Conservation (phyloP, 2,113 vertebrate species). For the western clawed frog (Xenopus tropicalis) region DNA sequence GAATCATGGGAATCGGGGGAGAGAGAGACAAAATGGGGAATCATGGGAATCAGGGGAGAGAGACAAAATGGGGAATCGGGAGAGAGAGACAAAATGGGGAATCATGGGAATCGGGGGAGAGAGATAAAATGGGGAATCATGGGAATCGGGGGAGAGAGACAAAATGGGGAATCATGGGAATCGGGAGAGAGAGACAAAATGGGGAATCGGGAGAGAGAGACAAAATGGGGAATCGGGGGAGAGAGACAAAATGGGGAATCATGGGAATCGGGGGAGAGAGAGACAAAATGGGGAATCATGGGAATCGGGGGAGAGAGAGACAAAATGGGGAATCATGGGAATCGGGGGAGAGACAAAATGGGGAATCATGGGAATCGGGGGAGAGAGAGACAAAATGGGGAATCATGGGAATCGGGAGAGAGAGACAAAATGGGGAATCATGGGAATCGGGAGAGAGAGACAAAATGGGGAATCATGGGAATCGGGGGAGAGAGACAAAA, state of each 20-base stretch:
- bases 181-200: background rate
- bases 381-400: background rate
- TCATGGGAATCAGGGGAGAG: conserved; percentile 4
- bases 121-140: background rate
- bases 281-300: background rate
- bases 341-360: too few species aligned
- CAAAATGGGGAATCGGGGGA: conserved; percentile 3
- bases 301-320: background rate
- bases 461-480: background rate
- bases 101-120: conserved; percentile 49
- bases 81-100: background rate
- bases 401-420: conserved; percentile 9
- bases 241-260: background rate
- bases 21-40: background rate
- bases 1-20: conserved; percentile 61
- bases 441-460: conserved; percentile 49
- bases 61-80: too few species aligned
- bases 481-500: background rate
- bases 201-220: too few species aligned
- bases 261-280: conserved; percentile 61
- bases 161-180: conserved; percentile 47
- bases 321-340: conserved; percentile 43
- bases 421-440: background rate
- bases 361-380: conserved; percentile 76
- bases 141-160: background rate